A percentile compares a stretch with the other conserved stretches of the same genome.
Conservation (phyloP, 2,888 invertebrate species). For the Oxytorus armatus region DNA sequence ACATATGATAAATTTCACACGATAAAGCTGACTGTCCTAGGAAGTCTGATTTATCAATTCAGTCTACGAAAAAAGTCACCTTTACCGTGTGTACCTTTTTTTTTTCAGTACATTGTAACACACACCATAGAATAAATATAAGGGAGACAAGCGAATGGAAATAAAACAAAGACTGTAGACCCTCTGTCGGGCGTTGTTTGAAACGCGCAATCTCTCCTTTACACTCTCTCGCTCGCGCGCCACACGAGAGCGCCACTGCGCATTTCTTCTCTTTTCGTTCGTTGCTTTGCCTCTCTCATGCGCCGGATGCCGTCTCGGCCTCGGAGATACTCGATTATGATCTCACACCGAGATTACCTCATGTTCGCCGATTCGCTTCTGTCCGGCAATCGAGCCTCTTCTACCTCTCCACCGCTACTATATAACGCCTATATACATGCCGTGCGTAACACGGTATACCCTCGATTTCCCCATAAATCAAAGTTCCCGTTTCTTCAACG, state of each 20-base stretch:
- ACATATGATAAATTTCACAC: constrained; percentile 3
- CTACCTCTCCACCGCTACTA: constrained; percentile 1
- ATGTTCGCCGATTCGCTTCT: constrained; percentile 74
- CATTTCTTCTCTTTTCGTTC: constrained; percentile 6
- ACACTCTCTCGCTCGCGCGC: constrained; percentile 16
- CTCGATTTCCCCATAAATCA: constrained; percentile 78
- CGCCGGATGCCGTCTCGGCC: constrained; percentile 34
- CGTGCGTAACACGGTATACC: constrained; percentile 76
- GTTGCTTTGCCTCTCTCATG: constrained; percentile 8
- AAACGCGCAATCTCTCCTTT: constrained; percentile 2
- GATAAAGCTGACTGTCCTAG: background rate
- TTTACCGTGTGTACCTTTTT: constrained; percentile 18
- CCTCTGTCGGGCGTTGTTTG: constrained; percentile 64
- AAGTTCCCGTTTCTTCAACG: constrained; percentile 67
- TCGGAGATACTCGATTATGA: constrained; percentile 75
- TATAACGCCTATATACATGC: background rate
- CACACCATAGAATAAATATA: constrained; percentile 3
- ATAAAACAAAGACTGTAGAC: constrained; percentile 43
- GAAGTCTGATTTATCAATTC: background rate
- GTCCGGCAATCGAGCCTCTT: constrained; percentile 31
- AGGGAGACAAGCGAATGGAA: constrained; percentile 20
- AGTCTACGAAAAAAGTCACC: background rate
- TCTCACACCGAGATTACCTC: constrained; percentile 74
- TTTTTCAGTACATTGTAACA: background rate
- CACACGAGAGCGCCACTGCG: too few relatives aligned